Percentiles rank a stretch among this genome's conserved stretches.
phyloP scores from a whole-genome alignment of 2,797 vertebrate genomes.

The Synaphobranchus kaupii region DNA sequence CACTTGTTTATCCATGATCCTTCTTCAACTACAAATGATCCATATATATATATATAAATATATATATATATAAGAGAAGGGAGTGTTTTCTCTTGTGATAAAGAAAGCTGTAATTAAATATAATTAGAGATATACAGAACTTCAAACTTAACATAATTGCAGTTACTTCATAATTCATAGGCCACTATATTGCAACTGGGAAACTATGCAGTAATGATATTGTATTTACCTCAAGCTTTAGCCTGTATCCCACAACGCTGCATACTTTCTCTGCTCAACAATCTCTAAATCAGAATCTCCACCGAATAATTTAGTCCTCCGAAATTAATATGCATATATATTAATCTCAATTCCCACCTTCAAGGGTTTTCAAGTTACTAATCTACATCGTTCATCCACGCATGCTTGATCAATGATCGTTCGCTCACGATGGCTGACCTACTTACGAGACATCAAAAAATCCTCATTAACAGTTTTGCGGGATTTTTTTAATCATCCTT shows the following conservation, averaged over 20 bases:
- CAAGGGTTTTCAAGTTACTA: constrained; percentile 13
- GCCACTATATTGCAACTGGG: not conserved
- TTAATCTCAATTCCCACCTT: constrained; percentile 6
- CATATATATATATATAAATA: not conserved
- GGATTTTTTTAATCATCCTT: not conserved
- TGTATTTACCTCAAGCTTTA: not conserved
- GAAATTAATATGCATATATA: constrained; percentile 16
- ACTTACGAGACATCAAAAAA: not conserved
- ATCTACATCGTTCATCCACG: not conserved
- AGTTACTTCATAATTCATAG: not conserved
- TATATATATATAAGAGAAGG: too few species aligned
- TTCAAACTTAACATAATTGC: not conserved
- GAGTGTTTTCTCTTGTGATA: not conserved
- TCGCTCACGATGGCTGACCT: not conserved
- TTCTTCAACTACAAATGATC: not conserved
- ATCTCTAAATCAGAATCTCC: constrained; percentile 15
- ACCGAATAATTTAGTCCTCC: not conserved
- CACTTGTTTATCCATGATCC: not conserved
- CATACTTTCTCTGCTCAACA: not conserved
- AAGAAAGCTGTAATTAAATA: not conserved
- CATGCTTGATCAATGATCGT: not conserved
- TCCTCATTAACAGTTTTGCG: constrained; percentile 1
- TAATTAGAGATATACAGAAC: not conserved
- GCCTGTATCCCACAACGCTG: not conserved
- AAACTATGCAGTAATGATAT: not conserved